Conservation (phyloP, 1,140 invertebrate genomes). For the Antheraea mylitta region DNA sequence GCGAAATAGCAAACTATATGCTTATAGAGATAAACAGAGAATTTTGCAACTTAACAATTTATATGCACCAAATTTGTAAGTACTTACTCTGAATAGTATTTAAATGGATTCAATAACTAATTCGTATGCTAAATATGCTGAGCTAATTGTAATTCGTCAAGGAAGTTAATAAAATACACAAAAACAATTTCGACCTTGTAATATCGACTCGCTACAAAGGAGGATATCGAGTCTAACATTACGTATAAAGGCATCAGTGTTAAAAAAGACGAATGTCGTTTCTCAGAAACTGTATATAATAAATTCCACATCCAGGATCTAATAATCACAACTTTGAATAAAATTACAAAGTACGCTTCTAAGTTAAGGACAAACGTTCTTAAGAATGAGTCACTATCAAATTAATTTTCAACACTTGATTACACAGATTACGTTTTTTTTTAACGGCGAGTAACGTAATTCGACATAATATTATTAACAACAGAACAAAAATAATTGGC, state of each 20-base stretch:
- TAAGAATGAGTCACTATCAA: too few relatives aligned
- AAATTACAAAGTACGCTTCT: not conserved
- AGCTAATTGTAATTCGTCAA: constrained; percentile 6
- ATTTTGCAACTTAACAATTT: too few relatives aligned
- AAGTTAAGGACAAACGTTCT: too few relatives aligned
- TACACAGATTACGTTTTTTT: not conserved
- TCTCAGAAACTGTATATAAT: constrained; percentile 5
- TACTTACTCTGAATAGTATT: too few relatives aligned
- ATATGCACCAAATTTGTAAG: too few relatives aligned
- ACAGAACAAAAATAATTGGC: not conserved
- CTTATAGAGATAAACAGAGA: too few relatives aligned
- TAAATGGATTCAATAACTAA: too few relatives aligned
- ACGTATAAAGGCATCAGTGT: not conserved
- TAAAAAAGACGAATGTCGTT: not conserved
- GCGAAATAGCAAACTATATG: too few relatives aligned
- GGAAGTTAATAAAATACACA: constrained; percentile 18
- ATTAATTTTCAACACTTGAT: not conserved
- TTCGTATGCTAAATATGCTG: too few relatives aligned
- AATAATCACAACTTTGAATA: not conserved
- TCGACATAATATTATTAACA: not conserved
- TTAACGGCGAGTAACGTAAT: not conserved
- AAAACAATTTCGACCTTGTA: constrained; percentile 23
- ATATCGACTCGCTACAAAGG: constrained; percentile 15
- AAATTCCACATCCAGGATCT: not conserved
- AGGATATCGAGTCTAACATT: constrained; percentile 16